Base-by-base conservation (phyloP, 2,797 vertebrate genomes). In the Triplophysa yarkandensis region DNA sequence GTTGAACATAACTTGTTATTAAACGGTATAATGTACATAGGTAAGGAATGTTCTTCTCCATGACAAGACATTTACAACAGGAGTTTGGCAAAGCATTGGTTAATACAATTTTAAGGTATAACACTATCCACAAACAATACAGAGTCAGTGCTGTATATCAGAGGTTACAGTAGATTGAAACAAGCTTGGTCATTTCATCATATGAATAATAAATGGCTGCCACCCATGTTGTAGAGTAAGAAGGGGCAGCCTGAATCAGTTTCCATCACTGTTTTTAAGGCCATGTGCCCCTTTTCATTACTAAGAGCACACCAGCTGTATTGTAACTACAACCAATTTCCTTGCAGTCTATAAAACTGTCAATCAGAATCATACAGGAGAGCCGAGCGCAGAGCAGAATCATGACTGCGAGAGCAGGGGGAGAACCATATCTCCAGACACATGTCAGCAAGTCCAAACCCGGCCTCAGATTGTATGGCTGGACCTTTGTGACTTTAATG, bases 261-360 rank as follows among this genome's bases (percentile, higher is more conserved):
- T 81, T 79, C 84, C 83, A 82, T 89, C 80, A 86, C 82, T 67
- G n/a, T 86, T 81, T 88, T 89, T 83, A 82, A 85, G 89, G 85
- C 89, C 89, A 89, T 87, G 88, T 91, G 90, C 89, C 89, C 88
- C 86, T 89, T 91, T 91, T 91, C 91, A 92, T 91, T 92, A 90
- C 89, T 85, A 78, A 11, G 78, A 89, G 88, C 88, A 89, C 87
- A 81, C 88, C 90, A 91, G 89, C 90, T 92, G 91, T 90, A 92
- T 90, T 92, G 89, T 88, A 91, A 91, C 89, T 92, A 91, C 90
- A 90, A 92, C 91, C 92, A 92, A 93, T 93, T 93, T 92, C 91
- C 92, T 88, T 91, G 91, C 87, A 92, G 89, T 92, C 92, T 89
- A 92, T 93, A 93, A 93, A 93, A 88, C 90, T 91, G 91, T 92